Evolutionary conservation across 2,888 invertebrate genomes (phyloP).

Genomic region (Punctoribates punctum): DNA sequence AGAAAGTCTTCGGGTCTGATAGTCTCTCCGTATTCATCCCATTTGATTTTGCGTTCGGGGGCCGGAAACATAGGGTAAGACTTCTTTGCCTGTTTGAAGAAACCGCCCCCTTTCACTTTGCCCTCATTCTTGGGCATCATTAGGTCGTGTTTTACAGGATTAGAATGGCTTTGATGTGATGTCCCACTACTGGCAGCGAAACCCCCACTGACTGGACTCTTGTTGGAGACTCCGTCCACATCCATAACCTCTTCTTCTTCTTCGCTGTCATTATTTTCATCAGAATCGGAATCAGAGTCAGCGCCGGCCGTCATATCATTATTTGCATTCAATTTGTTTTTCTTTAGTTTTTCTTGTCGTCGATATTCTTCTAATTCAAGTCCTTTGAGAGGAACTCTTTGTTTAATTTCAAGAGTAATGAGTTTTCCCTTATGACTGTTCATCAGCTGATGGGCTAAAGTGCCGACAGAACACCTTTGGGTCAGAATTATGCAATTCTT

Average conservation of each 20-base stretch:
- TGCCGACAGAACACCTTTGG: conserved; percentile 63
- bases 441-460: conserved; percentile 58
- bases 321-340: conserved; percentile 49
- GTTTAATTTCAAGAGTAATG: conserved; percentile 52
- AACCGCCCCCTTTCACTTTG: conserved; percentile 61
- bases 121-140: conserved; percentile 57
- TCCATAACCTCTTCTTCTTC: conserved; percentile 64
- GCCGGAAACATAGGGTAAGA: conserved; percentile 96
- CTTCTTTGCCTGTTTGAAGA: conserved; percentile 81
- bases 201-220: background rate
- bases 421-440: conserved; percentile 52
- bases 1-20: conserved; percentile 86
- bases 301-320: conserved; percentile 45
- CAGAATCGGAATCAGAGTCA: conserved; percentile 55
- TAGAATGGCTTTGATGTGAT: background rate
- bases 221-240: conserved; percentile 55
- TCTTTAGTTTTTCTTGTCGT: conserved; percentile 54
- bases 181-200: background rate
- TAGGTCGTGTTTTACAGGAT: conserved; percentile 71
- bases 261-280: conserved; percentile 78
- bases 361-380: conserved; percentile 59
- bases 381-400: conserved; percentile 59
- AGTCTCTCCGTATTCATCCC: conserved; percentile 95
- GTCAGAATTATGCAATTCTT: conserved; percentile 94
- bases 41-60: conserved; percentile 77